A percentile compares a stretch with the other conserved stretches of the same genome.
Conservation (phyloP, 1,140 invertebrate species). For the Brachionus calyciflorus region DNA sequence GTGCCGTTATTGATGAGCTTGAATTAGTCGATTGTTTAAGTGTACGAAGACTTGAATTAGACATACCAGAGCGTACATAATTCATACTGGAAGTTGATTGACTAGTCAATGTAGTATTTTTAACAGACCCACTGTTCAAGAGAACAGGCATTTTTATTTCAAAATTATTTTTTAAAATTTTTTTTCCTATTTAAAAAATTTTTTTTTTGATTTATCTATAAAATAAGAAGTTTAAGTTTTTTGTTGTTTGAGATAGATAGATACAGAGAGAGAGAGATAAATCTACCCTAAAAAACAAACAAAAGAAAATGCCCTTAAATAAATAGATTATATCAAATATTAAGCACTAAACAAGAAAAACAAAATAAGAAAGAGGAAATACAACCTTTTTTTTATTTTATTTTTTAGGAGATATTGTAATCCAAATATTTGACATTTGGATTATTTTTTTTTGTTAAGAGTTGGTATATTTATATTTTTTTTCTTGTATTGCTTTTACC, state of each 20-base stretch:
- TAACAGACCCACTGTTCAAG: not conserved
- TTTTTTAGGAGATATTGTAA: too few species aligned
- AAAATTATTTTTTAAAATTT: not conserved
- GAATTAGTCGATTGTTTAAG: not conserved
- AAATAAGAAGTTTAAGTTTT: not conserved
- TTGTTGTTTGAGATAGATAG: not conserved
- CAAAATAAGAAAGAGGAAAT: constrained; percentile 14
- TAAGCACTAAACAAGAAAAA: not conserved
- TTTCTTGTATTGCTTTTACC: too few species aligned
- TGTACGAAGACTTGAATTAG: constrained; percentile 7
- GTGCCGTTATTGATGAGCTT: not conserved
- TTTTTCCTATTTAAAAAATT: not conserved
- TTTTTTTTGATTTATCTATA: too few species aligned
- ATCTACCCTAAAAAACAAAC: constrained; percentile 33
- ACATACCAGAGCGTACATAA: constrained; percentile 26
- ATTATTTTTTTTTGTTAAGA: not conserved
- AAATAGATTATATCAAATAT: constrained; percentile 41
- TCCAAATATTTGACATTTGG: constrained; percentile 42
- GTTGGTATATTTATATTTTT: too few species aligned
- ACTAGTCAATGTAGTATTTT: not conserved
- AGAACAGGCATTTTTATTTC: constrained; percentile 34
- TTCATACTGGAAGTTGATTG: constrained; percentile 32
- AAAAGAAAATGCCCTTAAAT: constrained; percentile 37
- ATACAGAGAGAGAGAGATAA: not conserved
- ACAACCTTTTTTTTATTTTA: too few species aligned